Conservation (phyloP, 2,113 vertebrate genomes). For the Labeo rohita region DNA sequence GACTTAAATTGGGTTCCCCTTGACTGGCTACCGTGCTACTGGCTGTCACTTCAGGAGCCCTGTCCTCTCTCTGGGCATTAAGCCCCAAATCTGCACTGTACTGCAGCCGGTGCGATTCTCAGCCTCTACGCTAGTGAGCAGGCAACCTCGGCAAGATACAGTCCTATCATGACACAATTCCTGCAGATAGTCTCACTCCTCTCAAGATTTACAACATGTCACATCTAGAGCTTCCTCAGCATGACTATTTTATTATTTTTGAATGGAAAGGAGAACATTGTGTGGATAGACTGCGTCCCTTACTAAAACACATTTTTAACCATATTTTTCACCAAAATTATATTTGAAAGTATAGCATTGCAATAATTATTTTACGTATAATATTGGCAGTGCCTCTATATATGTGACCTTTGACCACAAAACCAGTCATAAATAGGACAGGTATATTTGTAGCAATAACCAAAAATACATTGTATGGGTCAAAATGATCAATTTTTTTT, state of each 20-base stretch:
- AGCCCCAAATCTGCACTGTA: constrained; percentile 49
- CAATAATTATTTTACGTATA: background rate
- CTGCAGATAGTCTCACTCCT: background rate
- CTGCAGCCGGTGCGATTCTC: constrained; percentile 35
- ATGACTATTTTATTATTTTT: background rate
- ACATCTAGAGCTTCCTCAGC: background rate
- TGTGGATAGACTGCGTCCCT: background rate
- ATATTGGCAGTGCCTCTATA: background rate
- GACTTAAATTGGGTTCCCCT: constrained; percentile 80
- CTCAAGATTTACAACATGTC: background rate
- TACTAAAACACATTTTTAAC: background rate
- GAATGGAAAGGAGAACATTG: background rate
- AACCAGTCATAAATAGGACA: too few species aligned
- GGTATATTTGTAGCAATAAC: too few species aligned
- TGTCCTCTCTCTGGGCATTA: constrained; percentile 51
- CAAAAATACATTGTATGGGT: too few species aligned
- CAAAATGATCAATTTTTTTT: too few species aligned
- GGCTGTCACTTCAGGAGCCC: constrained; percentile 56
- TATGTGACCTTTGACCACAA: too few species aligned
- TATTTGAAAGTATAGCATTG: background rate
- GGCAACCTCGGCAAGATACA: constrained; percentile 35
- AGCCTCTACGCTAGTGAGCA: constrained; percentile 37
- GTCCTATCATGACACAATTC: constrained; percentile 25
- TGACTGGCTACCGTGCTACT: constrained; percentile 66
- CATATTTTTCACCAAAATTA: background rate